phyloP scores from a whole-genome alignment of 2,888 invertebrate species.

The Resseliella maxima region DNA sequence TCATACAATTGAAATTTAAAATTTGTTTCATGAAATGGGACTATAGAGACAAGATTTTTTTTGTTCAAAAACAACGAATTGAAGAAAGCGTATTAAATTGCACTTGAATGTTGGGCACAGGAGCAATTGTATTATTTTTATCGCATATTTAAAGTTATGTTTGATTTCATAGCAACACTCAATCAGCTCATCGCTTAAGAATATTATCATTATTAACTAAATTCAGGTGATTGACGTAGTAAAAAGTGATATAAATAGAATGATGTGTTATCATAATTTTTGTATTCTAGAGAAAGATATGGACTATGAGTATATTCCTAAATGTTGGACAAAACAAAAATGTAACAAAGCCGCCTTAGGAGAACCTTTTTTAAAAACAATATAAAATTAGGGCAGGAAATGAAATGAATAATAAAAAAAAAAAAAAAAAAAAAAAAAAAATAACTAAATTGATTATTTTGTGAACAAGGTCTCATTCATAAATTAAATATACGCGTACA shows the following conservation, averaged over 20 bases:
- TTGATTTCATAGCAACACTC: no score
- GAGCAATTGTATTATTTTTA: no score
- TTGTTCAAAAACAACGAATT: no score
- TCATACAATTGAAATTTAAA: no score
- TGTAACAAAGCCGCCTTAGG: neutral
- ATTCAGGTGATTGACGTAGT: neutral
- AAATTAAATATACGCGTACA: slow-evolving; percentile 11
- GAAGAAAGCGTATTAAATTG: no score
- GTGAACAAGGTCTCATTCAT: slow-evolving; percentile 20
- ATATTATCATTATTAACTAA: neutral
- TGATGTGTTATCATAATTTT: neutral
- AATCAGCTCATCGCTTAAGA: neutral
- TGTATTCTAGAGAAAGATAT: neutral
- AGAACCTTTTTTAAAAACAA: neutral
- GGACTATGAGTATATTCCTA: no score
- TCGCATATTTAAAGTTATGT: no score
- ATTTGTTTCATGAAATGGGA: no score
- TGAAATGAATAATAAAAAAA: neutral
- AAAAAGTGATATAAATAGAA: neutral
- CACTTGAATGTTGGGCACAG: no score
- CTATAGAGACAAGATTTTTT: no score
- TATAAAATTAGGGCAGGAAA: neutral
- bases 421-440: neutral
- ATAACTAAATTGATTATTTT: slow-evolving; percentile 15
- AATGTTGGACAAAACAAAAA: neutral